Evolutionary conservation across 2,888 invertebrate genomes (phyloP), one percentile per base, ranked within the genome.

Genomic region (Stictocephala bisonia): DNA sequence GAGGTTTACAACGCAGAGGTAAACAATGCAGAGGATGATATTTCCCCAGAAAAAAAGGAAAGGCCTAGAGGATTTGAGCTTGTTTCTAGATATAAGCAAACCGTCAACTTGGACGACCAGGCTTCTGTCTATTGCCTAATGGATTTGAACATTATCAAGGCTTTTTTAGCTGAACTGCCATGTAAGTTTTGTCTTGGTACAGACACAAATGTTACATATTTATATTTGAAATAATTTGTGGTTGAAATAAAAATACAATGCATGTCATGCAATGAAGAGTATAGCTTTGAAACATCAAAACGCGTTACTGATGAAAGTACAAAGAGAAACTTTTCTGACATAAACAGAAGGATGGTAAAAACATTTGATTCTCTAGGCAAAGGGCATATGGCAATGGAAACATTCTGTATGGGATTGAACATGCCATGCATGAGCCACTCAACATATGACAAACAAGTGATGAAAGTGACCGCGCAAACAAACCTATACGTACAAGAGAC

Each of bases 321-420:
- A 60, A 60, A 64, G 20, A 64, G 41, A 40, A 29, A 9, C 35
- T 60, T 60, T 29, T 60, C 35, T 27, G 27, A 40, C 26, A 72
- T 26, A 69, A 15, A 29, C 24, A 58, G 18, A 31, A 74, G 74
- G 66, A 48, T 71, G 20, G 50, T 48, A 72, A 67, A 60, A 67
- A 72, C 66, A 72, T 72, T 74, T 74, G 58, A 66, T 74, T 72
- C 74, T 67, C 56, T 71, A 74, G 72, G 72, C 72, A 74, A 74
- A 74, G 74, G 68, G 56, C 74, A 71, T 67, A 72, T 72, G 74
- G 72, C 72, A 67, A 74, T 72, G 72, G 72, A 72, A 72, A 72
- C 74, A 60, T 60, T 60, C 35, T 60, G 60, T 31, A 60, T 60
- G 60, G 60, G 31, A 60, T 20, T 60, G 35, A 60, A 31, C 35